Percentiles rank a stretch among this genome's conserved stretches.
Conservation (phyloP, 2,888 invertebrate genomes). For the Acrocera orbiculus region DNA sequence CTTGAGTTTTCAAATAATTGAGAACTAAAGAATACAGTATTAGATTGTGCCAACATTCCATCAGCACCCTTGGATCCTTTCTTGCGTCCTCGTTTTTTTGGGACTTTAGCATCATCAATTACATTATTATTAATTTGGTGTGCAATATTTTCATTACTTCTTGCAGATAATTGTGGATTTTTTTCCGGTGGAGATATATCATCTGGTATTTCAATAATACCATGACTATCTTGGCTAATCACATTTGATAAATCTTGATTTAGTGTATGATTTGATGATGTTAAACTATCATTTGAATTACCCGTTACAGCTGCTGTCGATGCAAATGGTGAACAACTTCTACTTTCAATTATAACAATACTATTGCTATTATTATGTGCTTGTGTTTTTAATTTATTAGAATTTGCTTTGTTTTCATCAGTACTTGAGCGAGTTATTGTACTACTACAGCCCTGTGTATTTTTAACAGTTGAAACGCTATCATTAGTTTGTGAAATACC, state of each 20-base stretch:
- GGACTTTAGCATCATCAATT: slow-evolving; percentile 10
- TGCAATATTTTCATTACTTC: neutral
- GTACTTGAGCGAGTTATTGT: neutral
- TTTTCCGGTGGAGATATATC: slow-evolving; percentile 4
- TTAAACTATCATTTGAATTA: slow-evolving; percentile 6
- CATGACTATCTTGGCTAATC: slow-evolving; percentile 12
- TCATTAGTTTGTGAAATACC: slow-evolving; percentile 3
- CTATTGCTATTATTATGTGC: neutral
- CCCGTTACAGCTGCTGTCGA: neutral
- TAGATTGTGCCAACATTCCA: slow-evolving; percentile 22
- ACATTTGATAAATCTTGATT: slow-evolving; percentile 18
- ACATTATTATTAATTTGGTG: neutral
- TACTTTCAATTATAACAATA: slow-evolving; percentile 9
- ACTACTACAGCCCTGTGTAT: neutral
- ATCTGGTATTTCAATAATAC: no score
- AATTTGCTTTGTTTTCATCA: no score
- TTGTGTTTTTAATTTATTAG: neutral
- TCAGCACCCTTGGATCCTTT: slow-evolving; percentile 30
- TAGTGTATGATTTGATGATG: slow-evolving; percentile 12
- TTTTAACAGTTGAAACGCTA: neutral
- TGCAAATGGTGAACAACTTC: slow-evolving; percentile 11
- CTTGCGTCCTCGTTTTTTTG: slow-evolving; percentile 28
- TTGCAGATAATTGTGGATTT: slow-evolving; percentile 5
- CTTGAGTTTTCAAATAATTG: slow-evolving; percentile 20
- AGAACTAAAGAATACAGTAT: slow-evolving; percentile 17